Base-by-base conservation (phyloP, 2,113 vertebrate genomes). In the Cathartes aura region DNA sequence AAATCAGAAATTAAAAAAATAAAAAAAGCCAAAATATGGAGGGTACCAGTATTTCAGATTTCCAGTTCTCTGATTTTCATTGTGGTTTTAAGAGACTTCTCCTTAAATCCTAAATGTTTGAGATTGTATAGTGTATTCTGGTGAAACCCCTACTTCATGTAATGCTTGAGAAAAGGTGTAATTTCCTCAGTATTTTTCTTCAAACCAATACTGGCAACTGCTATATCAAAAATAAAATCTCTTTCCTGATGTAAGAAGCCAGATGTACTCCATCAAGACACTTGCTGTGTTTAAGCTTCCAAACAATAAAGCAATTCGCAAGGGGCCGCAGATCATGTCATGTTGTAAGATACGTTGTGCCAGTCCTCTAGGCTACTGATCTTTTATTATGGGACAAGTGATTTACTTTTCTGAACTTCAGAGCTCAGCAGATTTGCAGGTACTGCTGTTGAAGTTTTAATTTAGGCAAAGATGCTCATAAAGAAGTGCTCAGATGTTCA, bases 401-500 rank as follows among this genome's bases (percentile, higher is more conserved):
- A 91, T 95, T 72, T 74, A 53, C 58, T 71, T 34, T 62, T 55
- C 53, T 60, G 72, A 94, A 89, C 89, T 87, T 82, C 55, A 42
- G 68, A 92, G 93, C 95, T 50, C 73, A 92, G 93, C 92, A 95
- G 19, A 76, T 82, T 48, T 83, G 76, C 84, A 89, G 73, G 68
- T 66, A 59, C 50, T 70, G 74, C 94, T 55, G 80, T 8, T 56
- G 78, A 82, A 91, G 82, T 92, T 96, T 94, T 92, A 83, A 92
- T 91, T 92, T 82, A 93, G 70, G 71, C 93, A 92, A 90, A 82
- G 58, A 53, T 85, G 56, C 73, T 95, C 52, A 11, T 67, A 73
- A 85, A 89, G 84, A 84, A 88, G 67, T n/a, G 50, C 67, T 94
- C 58, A 74, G 53, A 58, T 66, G n/a, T 87, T 96, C 70, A 60